These are phyloP conservation scores for Brachypalpus laphriformis DNA, from an alignment of 2,888 invertebrate genomes.

Conservation along the genomic window DNA sequence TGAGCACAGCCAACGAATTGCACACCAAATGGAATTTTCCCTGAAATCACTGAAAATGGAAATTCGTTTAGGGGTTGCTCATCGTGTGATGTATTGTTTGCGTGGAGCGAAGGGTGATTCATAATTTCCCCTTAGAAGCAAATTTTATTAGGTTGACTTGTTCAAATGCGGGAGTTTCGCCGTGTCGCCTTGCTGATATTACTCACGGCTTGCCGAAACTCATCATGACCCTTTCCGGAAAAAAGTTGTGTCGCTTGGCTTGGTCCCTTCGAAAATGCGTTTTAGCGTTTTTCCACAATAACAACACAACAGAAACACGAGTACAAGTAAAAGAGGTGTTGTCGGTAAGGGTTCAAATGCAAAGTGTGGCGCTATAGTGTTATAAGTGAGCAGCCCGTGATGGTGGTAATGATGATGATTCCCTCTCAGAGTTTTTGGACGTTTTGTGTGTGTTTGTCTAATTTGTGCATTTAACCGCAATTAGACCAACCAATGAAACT, in stretches of 20 bases:
- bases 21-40: slow-evolving; percentile 64
- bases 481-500: slow-evolving; percentile 47
- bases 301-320: slow-evolving; percentile 15
- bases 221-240: slow-evolving; percentile 49
- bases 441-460: slow-evolving; percentile 47
- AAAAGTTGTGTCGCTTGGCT: slow-evolving; percentile 11
- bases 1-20: slow-evolving; percentile 50
- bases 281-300: slow-evolving; percentile 48
- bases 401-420: slow-evolving; percentile 18
- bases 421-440: slow-evolving; percentile 22
- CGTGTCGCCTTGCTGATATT: slow-evolving; percentile 21
- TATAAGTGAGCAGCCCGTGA: slow-evolving; percentile 50
- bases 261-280: slow-evolving; percentile 36
- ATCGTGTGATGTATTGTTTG: slow-evolving; percentile 48
- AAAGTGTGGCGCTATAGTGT: slow-evolving; percentile 53
- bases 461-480: slow-evolving; percentile 66
- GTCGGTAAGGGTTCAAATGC: slow-evolving; percentile 30
- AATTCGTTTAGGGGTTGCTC: slow-evolving; percentile 69
- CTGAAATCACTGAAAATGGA: slow-evolving; percentile 53
- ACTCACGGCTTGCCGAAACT: slow-evolving; percentile 59
- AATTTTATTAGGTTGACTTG: slow-evolving; percentile 67
- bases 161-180: slow-evolving; percentile 44
- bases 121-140: slow-evolving; percentile 62
- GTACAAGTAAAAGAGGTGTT: slow-evolving; percentile 19
- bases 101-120: slow-evolving; percentile 66